These are phyloP conservation scores for Colaptes auratus DNA, from an alignment of 2,113 vertebrate genomes.

Conservation along the genomic window DNA sequence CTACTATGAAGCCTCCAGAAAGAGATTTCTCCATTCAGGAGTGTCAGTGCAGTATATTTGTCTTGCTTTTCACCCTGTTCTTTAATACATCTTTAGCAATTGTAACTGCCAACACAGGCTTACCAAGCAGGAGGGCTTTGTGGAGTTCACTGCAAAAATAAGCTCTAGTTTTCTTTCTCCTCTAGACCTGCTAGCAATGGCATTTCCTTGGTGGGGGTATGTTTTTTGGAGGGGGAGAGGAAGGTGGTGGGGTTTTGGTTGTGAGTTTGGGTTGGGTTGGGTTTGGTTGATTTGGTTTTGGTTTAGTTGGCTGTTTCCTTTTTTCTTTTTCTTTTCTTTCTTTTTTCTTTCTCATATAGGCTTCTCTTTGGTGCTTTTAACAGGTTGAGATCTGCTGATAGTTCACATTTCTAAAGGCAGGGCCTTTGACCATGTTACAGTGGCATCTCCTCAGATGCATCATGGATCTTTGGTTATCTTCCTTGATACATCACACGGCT, in stretches of 20 bases:
- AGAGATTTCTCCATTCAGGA: background rate
- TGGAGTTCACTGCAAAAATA: background rate
- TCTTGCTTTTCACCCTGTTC: background rate
- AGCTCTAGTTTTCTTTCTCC: background rate
- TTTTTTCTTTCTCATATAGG: background rate
- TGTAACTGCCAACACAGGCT: background rate
- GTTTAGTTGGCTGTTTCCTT: no score
- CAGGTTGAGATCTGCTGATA: background rate
- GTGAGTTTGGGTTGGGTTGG: no score
- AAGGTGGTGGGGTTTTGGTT: no score
- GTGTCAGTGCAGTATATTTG: background rate
- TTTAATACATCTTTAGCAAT: background rate
- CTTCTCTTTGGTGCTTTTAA: background rate
- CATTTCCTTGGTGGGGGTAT: background rate
- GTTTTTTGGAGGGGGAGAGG: background rate
- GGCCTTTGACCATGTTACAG: background rate
- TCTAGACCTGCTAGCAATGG: background rate
- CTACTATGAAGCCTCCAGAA: background rate
- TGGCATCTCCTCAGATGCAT: background rate
- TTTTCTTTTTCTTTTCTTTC: no score
- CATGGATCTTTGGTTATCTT: background rate
- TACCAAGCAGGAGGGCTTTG: background rate
- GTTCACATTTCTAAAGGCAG: background rate
- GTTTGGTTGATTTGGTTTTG: no score
- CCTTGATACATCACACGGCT: background rate